phyloP scores from a whole-genome alignment of 2,113 vertebrate genomes.

The Xiphophorus couchianus region DNA sequence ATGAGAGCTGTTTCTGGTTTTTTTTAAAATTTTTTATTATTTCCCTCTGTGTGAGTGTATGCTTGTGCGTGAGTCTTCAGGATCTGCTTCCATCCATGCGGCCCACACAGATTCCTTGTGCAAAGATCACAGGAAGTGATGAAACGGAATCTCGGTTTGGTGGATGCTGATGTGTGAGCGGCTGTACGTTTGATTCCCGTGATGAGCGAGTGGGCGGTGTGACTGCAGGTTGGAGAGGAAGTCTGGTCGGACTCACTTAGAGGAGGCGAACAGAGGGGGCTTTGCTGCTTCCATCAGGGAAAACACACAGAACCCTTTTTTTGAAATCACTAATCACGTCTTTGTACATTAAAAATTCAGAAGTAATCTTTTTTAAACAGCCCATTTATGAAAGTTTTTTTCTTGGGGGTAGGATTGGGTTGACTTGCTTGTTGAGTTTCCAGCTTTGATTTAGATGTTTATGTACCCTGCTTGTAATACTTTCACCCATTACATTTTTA shows the following conservation, averaged over 20 bases:
- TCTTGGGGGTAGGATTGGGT: neutral
- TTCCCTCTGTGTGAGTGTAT: slow-evolving; percentile 1
- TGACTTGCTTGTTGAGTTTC: slow-evolving; percentile 35
- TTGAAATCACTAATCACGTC: slow-evolving; percentile 37
- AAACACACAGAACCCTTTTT: slow-evolving; percentile 63
- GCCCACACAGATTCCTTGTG: slow-evolving; percentile 15
- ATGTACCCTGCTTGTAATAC: slow-evolving; percentile 69
- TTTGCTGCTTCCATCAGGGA: slow-evolving; percentile 69
- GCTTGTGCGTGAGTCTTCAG: slow-evolving; percentile 14
- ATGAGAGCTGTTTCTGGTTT: slow-evolving; percentile 8
- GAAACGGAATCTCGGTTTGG: slow-evolving; percentile 5
- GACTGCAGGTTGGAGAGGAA: slow-evolving; percentile 1
- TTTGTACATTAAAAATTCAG: slow-evolving; percentile 72
- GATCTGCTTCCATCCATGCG: slow-evolving; percentile 37
- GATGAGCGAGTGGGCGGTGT: neutral
- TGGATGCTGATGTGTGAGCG: neutral
- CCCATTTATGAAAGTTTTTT: slow-evolving; percentile 37
- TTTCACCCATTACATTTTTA: slow-evolving; percentile 49
- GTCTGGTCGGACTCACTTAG: slow-evolving; percentile 40
- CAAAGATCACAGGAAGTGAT: slow-evolving; percentile 15
- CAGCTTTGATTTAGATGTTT: slow-evolving; percentile 59
- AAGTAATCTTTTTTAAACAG: slow-evolving; percentile 67
- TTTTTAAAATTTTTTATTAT: too few species aligned
- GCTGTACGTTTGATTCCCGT: slow-evolving; percentile 22
- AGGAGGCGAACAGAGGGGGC: slow-evolving; percentile 31